Evolutionary conservation across 1,140 invertebrate genomes (phyloP).

Genomic region (Drosophila arawakana): DNA sequence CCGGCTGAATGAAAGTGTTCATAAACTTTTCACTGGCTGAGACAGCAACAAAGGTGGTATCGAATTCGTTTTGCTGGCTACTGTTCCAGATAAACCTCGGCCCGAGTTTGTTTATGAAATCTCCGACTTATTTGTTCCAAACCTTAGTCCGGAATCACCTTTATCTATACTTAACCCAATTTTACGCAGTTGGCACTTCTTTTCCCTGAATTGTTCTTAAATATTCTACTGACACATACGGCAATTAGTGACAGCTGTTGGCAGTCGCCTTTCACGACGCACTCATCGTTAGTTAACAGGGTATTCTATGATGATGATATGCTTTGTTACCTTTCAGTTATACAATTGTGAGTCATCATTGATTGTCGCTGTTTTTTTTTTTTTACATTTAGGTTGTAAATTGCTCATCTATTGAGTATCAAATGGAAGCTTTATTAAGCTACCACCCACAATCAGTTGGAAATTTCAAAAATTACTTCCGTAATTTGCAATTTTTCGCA

Average conservation of each 20-base stretch:
- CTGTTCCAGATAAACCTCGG: background rate
- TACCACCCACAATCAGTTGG: conserved; percentile 28
- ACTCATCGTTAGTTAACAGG: conserved; percentile 9
- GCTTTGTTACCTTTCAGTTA: conserved; percentile 1
- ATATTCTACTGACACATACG: too few species aligned
- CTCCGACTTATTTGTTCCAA: too few species aligned
- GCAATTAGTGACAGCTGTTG: conserved; percentile 3
- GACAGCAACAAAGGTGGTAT: too few species aligned
- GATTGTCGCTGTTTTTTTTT: background rate
- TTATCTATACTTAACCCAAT: too few species aligned
- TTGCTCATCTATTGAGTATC: conserved; percentile 13
- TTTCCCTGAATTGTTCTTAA: too few species aligned
- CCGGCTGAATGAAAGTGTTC: too few species aligned
- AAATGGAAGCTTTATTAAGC: conserved; percentile 1
- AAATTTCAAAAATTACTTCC: conserved; percentile 31
- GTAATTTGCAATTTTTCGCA: conserved; percentile 40
- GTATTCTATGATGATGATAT: conserved; percentile 11
- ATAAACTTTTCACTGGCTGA: background rate
- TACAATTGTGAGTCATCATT: conserved; percentile 11
- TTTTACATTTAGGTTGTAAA: conserved; percentile 12
- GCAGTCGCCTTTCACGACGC: too few species aligned
- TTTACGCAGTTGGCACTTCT: too few species aligned
- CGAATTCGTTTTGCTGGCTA: background rate
- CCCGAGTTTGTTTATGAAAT: too few species aligned
- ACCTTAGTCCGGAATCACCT: too few species aligned